phyloP scores from a whole-genome alignment of 2,113 vertebrate species.

The Eurypyga helias region DNA sequence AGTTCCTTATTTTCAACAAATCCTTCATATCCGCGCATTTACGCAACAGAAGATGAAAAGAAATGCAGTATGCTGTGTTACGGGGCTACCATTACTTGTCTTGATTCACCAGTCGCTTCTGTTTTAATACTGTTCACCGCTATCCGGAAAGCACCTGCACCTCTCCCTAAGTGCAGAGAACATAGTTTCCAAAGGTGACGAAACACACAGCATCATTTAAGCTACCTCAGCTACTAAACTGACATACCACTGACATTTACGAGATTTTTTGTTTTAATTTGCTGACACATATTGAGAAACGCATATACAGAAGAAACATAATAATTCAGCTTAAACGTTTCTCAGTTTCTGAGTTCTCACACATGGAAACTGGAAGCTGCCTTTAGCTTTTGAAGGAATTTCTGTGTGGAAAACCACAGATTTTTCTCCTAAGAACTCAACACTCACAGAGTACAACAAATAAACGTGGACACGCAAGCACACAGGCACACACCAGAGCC shows the following conservation, averaged over 20 bases:
- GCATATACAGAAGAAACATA: not conserved
- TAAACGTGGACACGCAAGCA: fast-evolving
- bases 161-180: not conserved
- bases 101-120: not conserved
- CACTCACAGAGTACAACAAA: fast-evolving
- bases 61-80: not conserved
- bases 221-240: not conserved
- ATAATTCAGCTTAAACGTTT: not conserved
- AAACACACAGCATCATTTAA: not conserved
- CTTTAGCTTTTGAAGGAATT: not conserved
- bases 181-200: not conserved
- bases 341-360: not conserved
- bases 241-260: not conserved
- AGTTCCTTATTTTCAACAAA: not conserved
- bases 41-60: not conserved
- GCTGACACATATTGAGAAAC: not conserved
- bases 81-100: not conserved
- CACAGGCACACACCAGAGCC: not conserved
- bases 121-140: not conserved
- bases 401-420: not conserved
- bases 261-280: not conserved
- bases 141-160: not conserved
- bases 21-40: not conserved
- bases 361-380: not conserved
- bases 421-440: not conserved